phyloP scores from a whole-genome alignment of 1,140 invertebrate genomes.

The Cephus cinctus region DNA sequence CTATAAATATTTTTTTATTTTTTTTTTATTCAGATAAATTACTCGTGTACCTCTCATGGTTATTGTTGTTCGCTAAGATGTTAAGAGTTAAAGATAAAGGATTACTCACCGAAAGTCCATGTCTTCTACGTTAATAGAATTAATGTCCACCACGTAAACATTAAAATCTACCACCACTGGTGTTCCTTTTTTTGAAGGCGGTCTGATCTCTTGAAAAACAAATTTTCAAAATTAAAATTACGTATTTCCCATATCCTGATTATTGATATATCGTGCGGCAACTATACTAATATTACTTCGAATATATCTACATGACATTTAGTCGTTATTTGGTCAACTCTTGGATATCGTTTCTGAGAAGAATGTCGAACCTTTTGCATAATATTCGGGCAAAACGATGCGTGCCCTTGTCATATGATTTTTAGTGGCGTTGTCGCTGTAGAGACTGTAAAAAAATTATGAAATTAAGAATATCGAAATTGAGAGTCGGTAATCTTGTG shows the following conservation, averaged over 20 bases:
- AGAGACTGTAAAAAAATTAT: slow-evolving; percentile 46
- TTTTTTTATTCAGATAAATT: slow-evolving; percentile 4
- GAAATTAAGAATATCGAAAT: background rate
- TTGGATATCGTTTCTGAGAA: slow-evolving; percentile 3
- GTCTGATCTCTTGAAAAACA: slow-evolving; percentile 66
- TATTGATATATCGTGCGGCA: no score
- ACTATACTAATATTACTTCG: no score
- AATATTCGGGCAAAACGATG: slow-evolving; percentile 67
- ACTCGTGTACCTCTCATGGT: no score
- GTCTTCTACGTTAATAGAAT: slow-evolving; percentile 82
- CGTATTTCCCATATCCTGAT: no score
- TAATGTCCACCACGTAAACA: slow-evolving; percentile 79
- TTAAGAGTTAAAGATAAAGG: no score
- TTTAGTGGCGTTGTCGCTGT: slow-evolving; percentile 51
- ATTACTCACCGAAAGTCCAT: slow-evolving; percentile 76
- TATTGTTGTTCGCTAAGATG: no score
- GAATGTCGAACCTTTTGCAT: slow-evolving; percentile 68
- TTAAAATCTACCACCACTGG: slow-evolving; percentile 74
- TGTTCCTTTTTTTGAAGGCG: slow-evolving; percentile 65
- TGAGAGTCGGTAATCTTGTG: background rate
- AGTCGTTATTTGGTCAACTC: background rate
- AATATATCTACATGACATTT: no score
- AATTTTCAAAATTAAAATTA: slow-evolving; percentile 13
- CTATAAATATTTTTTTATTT: slow-evolving; percentile 44
- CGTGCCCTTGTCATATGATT: slow-evolving; percentile 65